These are phyloP conservation scores for Chloropsis cyanopogon DNA, from an alignment of 2,113 vertebrate species.

Conservation along the genomic window DNA sequence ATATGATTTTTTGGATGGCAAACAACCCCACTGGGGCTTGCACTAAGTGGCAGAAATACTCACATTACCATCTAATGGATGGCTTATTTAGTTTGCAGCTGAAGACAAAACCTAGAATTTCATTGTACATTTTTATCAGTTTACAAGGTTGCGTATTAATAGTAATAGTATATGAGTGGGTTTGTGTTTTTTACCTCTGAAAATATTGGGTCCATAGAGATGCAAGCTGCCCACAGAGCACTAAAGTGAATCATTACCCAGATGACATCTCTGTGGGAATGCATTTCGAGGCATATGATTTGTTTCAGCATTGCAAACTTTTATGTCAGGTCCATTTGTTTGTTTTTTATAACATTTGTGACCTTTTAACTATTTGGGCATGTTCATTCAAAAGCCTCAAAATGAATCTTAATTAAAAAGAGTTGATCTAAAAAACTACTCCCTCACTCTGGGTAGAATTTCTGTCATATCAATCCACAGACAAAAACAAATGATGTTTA, in stretches of 20 bases:
- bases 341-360: conserved; percentile 58
- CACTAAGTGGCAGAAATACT: background rate
- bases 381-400: conserved; percentile 58
- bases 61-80: background rate
- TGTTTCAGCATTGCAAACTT: conserved; percentile 47
- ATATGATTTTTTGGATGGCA: background rate
- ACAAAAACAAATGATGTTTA: conserved; percentile 60
- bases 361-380: conserved; percentile 69
- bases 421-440: conserved; percentile 63
- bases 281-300: conserved; percentile 11
- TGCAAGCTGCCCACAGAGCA: background rate
- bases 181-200: background rate
- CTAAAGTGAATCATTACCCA: background rate
- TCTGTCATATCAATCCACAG: conserved; percentile 52
- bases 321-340: conserved; percentile 58
- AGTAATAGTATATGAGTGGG: background rate
- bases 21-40: background rate
- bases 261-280: conserved; percentile 28
- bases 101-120: background rate
- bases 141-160: background rate
- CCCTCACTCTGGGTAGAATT: conserved; percentile 53
- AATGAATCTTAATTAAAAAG: conserved; percentile 69
- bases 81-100: background rate
- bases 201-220: background rate
- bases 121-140: background rate